A percentile compares a stretch with the other conserved stretches of the same genome.
These are phyloP conservation scores for Megalops atlanticus DNA, from an alignment of 2,113 vertebrate species.

Conservation along the genomic window DNA sequence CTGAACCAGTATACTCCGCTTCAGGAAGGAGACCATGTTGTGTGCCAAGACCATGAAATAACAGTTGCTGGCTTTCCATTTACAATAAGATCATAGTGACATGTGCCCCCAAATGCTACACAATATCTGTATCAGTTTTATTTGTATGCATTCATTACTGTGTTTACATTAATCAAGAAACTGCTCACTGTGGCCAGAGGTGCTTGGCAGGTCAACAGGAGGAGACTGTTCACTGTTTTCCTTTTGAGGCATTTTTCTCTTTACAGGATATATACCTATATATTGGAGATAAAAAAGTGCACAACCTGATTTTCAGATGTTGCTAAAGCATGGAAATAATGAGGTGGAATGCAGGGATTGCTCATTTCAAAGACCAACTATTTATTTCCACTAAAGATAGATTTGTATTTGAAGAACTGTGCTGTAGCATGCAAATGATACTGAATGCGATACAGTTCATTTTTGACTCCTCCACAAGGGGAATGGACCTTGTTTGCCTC, in stretches of 20 bases:
- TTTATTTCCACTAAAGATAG: no score
- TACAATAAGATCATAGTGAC: neutral
- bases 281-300: no score
- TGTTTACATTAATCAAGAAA: neutral
- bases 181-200: neutral
- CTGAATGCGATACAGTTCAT: no score
- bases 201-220: neutral
- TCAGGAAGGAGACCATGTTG: neutral
- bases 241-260: neutral
- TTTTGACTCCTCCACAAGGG: neutral
- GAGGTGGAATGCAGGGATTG: no score
- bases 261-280: neutral
- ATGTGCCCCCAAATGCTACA: conserved; percentile 16
- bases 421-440: no score
- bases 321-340: no score
- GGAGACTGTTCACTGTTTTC: neutral
- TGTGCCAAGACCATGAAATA: neutral
- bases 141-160: neutral
- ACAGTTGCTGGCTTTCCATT: conserved; percentile 33
- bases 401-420: neutral
- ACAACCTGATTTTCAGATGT: no score
- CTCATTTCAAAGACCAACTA: no score
- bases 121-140: neutral
- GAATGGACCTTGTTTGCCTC: neutral
- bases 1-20: neutral